Base-by-base conservation (phyloP, 2,113 vertebrate species). In the Chitala chitala region DNA sequence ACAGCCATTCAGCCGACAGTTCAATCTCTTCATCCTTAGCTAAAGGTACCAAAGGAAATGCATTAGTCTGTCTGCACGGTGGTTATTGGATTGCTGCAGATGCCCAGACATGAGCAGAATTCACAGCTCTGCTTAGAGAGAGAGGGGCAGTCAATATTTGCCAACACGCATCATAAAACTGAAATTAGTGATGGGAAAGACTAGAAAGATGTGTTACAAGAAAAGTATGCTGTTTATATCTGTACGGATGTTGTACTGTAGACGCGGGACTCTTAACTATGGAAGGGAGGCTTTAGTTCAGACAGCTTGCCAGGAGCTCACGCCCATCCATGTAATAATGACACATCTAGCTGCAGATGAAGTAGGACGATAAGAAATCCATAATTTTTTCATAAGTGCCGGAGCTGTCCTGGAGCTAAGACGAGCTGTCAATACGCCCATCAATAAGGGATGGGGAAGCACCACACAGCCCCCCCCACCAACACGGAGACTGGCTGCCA, bases 241-340 rank as follows among this genome's bases (percentile, higher is more conserved):
- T 33, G 48, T 51, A 42, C 33, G 48, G 12, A 42, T 26, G n/a
- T 5, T 3, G 26, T 22, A 17, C 3, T 33, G 44, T 44, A 65
- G 20, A 46, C 64, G 13, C 9, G 20, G 51, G 26, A 42, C 48
- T 51, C 68, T 69, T 69, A 69, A 69, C 53, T 69, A 53, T 53
- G 36, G 68, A 69, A 51, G 50, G 26, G 0, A n/a, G 46, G 26
- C 29, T 33, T 20, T 69, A 69, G 29, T 33, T 53, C 53, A 26
- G 68, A 69, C 68, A 53, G 68, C 29, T 8, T 20, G 46, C 51
- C 44, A 26, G 26, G 51, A 5, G 66, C 44, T 24, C 7, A 12
- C 17, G 64, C 13, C 17, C 2, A 50, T 8, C 24, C 15, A 42
- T 36, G 6, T 20, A 3, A n/a, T 66, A 66, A 44, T 50, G 29